phyloP scores from a whole-genome alignment of 2,113 vertebrate genomes.

The Serinus canaria region DNA sequence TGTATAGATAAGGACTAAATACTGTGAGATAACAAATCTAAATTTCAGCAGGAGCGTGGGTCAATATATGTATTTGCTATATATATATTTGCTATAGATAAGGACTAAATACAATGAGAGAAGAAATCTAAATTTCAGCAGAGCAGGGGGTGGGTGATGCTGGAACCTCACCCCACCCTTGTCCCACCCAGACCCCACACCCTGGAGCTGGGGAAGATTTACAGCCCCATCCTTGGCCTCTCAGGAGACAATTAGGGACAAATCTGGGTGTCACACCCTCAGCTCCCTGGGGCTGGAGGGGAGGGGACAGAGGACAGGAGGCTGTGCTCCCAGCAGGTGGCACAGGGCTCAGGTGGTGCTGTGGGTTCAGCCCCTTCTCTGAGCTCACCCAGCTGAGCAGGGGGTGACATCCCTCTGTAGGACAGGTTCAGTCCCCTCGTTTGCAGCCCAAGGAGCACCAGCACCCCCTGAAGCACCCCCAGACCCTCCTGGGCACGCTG shows the following conservation, averaged over 20 bases:
- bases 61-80: neutral
- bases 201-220: neutral
- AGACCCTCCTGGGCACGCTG: rapidly evolving
- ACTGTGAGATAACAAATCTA: neutral
- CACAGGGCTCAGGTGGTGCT: neutral
- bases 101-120: neutral
- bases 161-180: rapidly evolving
- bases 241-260: neutral
- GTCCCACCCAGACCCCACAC: neutral
- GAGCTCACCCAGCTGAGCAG: neutral
- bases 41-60: neutral
- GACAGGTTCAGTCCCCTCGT: rapidly evolving
- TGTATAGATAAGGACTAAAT: neutral
- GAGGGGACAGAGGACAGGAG: neutral
- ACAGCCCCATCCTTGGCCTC: neutral
- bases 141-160: neutral
- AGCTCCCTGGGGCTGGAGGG: rapidly evolving
- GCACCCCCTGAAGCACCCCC: neutral
- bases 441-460: neutral
- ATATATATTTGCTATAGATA: neutral
- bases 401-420: rapidly evolving
- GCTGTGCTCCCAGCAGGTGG: neutral
- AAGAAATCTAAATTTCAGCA: neutral
- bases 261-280: rapidly evolving
- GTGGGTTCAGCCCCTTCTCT: neutral